Conservation (phyloP, 2,888 invertebrate genomes). For the Meiosimyza decipiens region DNA sequence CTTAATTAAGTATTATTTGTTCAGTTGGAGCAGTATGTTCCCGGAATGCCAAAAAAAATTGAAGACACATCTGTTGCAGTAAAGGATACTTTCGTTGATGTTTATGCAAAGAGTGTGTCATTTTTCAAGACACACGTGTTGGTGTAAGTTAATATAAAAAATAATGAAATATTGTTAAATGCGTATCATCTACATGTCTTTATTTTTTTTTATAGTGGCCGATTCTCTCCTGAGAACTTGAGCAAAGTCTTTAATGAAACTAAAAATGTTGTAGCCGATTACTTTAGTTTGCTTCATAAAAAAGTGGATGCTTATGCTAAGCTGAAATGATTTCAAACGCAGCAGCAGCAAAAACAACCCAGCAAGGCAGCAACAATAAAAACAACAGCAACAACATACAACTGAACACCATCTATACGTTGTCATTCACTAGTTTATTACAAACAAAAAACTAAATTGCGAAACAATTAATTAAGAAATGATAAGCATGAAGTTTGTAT, state of each 20-base stretch:
- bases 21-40: slow-evolving; percentile 78
- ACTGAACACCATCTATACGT: slow-evolving; percentile 10
- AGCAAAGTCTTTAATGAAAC: slow-evolving; percentile 79
- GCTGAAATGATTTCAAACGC: slow-evolving; percentile 71
- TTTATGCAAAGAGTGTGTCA: slow-evolving; percentile 69
- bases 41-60: slow-evolving; percentile 76
- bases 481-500: slow-evolving; percentile 17
- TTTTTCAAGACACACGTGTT: slow-evolving; percentile 81
- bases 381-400: slow-evolving; percentile 39
- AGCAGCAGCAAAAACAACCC: slow-evolving; percentile 16
- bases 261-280: slow-evolving; percentile 74
- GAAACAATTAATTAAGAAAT: not conserved
- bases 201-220: slow-evolving; percentile 70
- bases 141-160: slow-evolving; percentile 73
- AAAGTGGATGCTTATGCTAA: slow-evolving; percentile 81
- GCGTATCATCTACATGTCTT: not conserved
- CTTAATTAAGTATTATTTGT: slow-evolving; percentile 24
- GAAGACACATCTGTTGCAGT: slow-evolving; percentile 68
- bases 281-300: slow-evolving; percentile 81
- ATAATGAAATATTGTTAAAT: slow-evolving; percentile 6
- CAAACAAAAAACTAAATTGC: slow-evolving; percentile 4
- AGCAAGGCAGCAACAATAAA: slow-evolving; percentile 43
- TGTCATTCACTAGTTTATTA: slow-evolving; percentile 25
- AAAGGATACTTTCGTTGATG: slow-evolving; percentile 68
- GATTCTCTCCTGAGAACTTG: slow-evolving; percentile 81